Evolutionary conservation across 2,888 invertebrate species (phyloP).

Genomic region (Ptycholaimellus sp.): DNA sequence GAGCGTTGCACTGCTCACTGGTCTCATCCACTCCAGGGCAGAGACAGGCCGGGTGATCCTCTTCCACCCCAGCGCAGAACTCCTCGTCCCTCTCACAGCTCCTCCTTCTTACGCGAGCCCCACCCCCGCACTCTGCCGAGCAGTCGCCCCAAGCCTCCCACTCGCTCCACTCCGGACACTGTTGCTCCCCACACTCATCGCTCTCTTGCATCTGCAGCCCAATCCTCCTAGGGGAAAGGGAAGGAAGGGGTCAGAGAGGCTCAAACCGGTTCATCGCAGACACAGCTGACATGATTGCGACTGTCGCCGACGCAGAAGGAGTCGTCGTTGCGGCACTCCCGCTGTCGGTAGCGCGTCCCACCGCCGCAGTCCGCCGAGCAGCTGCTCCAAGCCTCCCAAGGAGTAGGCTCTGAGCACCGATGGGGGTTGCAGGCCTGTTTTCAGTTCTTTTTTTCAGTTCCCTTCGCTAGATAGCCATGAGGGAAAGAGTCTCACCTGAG

Average conservation of each 20-base stretch:
- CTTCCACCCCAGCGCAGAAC: too few species aligned
- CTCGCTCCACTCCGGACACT: not conserved
- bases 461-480: too few species aligned
- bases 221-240: too few species aligned
- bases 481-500: not conserved
- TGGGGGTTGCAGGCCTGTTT: not conserved
- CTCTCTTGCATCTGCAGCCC: too few species aligned
- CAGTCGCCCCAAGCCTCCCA: not conserved
- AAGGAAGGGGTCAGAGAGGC: too few species aligned
- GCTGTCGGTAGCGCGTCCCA: not conserved
- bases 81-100: not conserved
- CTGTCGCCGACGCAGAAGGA: not conserved
- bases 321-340: not conserved
- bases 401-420: not conserved
- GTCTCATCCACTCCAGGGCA: not conserved
- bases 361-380: conserved; percentile 1
- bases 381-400: not conserved
- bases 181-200: not conserved
- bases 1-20: not conserved
- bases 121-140: conserved; percentile 1
- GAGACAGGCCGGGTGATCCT: not conserved
- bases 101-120: conserved; percentile 1
- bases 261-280: not conserved
- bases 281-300: not conserved
- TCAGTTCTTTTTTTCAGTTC: not conserved